Evolutionary conservation across 2,888 invertebrate genomes (phyloP).

Genomic region (Eudasyphora cyanicolor): DNA sequence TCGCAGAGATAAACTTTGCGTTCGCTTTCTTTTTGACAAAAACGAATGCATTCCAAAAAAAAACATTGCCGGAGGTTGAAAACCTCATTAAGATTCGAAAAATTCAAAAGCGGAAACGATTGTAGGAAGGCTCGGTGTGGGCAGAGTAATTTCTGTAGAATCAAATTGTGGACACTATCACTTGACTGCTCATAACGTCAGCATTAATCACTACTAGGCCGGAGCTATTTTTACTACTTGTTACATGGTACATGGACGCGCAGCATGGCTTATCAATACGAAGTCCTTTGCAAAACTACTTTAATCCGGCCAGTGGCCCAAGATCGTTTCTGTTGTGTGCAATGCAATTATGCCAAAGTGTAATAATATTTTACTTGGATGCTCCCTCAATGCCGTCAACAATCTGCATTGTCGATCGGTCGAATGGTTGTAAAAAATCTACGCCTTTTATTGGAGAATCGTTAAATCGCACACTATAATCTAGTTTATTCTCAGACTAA

Average conservation of each 20-base stretch:
- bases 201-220: neutral
- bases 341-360: too few relatives aligned
- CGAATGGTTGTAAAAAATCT: neutral
- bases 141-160: too few relatives aligned
- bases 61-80: neutral
- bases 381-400: slow-evolving; percentile 2
- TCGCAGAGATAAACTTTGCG: neutral
- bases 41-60: neutral
- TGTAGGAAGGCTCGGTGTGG: too few relatives aligned
- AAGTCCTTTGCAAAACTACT: neutral
- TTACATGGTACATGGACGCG: neutral
- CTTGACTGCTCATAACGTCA: neutral
- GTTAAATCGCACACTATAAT: neutral
- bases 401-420: neutral
- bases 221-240: neutral
- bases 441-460: neutral
- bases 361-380: neutral
- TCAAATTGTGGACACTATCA: too few relatives aligned
- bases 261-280: neutral
- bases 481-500: slow-evolving; percentile 5
- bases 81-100: neutral
- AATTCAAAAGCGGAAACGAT: neutral
- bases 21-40: neutral
- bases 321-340: neutral
- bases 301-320: neutral